Base-by-base conservation (phyloP, 2,888 invertebrate genomes). In the Alcis repandata region DNA sequence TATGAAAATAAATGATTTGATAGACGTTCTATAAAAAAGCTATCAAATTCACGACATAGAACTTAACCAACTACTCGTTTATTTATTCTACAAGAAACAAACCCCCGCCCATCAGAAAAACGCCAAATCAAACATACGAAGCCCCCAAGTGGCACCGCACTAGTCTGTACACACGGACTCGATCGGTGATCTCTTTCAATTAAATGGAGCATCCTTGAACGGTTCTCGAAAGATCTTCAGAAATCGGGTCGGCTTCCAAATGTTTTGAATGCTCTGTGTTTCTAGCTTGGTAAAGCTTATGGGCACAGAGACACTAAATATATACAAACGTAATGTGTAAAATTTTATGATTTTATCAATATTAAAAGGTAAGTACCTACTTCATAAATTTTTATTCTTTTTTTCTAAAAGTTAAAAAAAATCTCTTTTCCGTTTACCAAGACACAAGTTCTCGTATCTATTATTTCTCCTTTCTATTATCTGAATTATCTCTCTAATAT, bases 181-280 rank as follows among this genome's bases (percentile, higher is more conserved):
- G 75, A 79, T 75, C 79, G 74, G 74, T 83, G 89, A 90, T 91
- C 89, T 89, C 87, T 91, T 91, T 89, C 91, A 91, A 91, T 91
- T 91, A 91, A 87, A 83, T 87, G 75, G 78, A 89, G 89, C 77
- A 79, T 80, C 72, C 88, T 89, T 69, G 70, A 65, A 67, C 38
- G 57, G 70, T 68, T 70, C 73, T 79, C 75, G 59, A 80, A 77
- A 76, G 77, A 70, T 68, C 69, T 74, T 76, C 77, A 76, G 71
- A 77, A 79, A 82, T 79, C 73, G 77, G 83, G 79, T 79, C 79
- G 78, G 72, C 69, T 70, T 75, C 78, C 70, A 76, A 78, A 80
- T 82, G 78, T 80, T 78, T 72, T 72, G 40, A 58, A 53, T 22
- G 66, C 58, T 73, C 72, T 78, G 75, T 76, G 66, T 69, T 64